Evolutionary conservation across 2,113 vertebrate genomes (phyloP), one percentile per base, ranked within the genome.

Genomic region (Dryoscopus gambensis): DNA sequence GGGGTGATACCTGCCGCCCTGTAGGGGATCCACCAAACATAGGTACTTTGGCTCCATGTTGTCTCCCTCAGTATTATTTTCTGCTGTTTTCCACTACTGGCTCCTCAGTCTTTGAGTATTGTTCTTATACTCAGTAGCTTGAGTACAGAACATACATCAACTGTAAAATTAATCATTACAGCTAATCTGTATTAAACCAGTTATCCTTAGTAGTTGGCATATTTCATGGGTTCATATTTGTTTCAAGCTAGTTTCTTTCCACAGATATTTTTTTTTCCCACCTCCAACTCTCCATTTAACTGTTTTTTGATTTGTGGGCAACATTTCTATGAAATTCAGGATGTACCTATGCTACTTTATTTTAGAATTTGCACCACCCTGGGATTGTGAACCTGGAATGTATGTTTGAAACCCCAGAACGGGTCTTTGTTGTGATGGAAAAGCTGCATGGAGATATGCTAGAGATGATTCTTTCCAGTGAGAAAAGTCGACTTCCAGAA

Each of bases 361-460:
- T 91, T 82, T 64, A 99, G 99, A 99, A 99, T 97, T 98, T 99
- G 94, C 99, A 99, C 94, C 99, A 99, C 93, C 99, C 99, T 92
- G 99, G 99, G 64, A 99, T 99, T 82, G 99, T 99, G 77, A 99
- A 99, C 97, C 98, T 99, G 98, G 99, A 99, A 98, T 99, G 99
- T 88, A 99, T 99, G 99, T 99, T 99, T 92, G 99, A 99, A 98
- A 99, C 99, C 3, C 99, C 99, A 1, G 99, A 99, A 96, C 98
- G 99, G 50, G 99, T 99, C 81, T 99, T 99, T 96, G 99, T 99
- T 30, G 99, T 99, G 86, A 99, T 99, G 99, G 99, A 99, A 97
- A 99, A 99, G 96, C 98, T 99, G 62, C 99, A 99, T 17, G 99
- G 99, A 13, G 99, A 99, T 97, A 99, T 99, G 99, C 96, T 99